A percentile compares a stretch with the other conserved stretches of the same genome.
Conservation (phyloP, 2,888 invertebrate species). For the Eristalis tenax region DNA sequence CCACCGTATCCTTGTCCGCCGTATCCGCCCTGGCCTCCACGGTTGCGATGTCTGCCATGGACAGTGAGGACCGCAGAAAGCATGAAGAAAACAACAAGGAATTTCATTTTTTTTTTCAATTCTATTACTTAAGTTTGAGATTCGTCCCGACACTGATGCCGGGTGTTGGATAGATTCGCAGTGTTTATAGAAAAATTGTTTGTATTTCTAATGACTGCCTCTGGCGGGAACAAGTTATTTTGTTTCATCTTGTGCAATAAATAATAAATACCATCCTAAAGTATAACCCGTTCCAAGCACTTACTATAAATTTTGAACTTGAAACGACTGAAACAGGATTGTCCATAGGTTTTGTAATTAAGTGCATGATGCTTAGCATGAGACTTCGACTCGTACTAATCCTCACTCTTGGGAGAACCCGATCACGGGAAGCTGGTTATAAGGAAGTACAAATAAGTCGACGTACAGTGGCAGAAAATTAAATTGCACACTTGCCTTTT, state of each 20-base stretch:
- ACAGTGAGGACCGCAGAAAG: neutral
- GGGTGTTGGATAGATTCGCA: neutral
- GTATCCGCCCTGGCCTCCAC: neutral
- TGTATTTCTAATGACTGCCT: neutral
- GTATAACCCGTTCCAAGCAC: neutral
- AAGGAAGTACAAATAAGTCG: too few relatives aligned
- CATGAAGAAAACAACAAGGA: neutral
- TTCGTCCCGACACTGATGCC: neutral
- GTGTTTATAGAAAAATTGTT: neutral
- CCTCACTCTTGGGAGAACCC: too few relatives aligned
- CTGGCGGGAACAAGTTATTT: neutral
- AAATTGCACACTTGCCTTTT: too few relatives aligned
- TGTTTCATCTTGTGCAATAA: neutral
- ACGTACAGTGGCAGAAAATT: too few relatives aligned
- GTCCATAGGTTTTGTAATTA: too few relatives aligned
- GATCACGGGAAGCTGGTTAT: too few relatives aligned
- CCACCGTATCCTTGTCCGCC: neutral
- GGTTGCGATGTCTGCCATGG: neutral
- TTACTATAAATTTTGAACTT: neutral
- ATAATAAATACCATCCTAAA: neutral
- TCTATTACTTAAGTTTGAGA: neutral
- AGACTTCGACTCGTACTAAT: too few relatives aligned
- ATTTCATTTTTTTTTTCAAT: slow-evolving; percentile 1
- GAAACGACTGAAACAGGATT: too few relatives aligned
- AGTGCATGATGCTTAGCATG: too few relatives aligned